phyloP scores from a whole-genome alignment of 2,797 vertebrate genomes.

The Urocyon cinereoargenteus region DNA sequence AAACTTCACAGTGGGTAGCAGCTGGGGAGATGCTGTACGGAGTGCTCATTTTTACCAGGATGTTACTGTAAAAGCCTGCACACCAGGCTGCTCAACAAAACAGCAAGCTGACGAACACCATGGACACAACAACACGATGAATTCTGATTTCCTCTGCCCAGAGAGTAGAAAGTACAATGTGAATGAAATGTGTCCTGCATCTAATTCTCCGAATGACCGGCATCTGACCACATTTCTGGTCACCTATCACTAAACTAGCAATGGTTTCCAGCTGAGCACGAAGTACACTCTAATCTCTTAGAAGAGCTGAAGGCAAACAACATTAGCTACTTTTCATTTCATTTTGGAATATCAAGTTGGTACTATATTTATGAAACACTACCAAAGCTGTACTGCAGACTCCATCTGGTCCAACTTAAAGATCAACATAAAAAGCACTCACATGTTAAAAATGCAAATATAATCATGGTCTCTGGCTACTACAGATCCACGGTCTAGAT shows the following conservation, averaged over 20 bases:
- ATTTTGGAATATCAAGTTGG: neutral
- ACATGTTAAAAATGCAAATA: conserved; percentile 51
- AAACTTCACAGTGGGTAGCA: conserved; percentile 8
- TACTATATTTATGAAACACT: neutral
- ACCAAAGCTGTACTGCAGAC: neutral
- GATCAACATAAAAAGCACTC: conserved; percentile 39
- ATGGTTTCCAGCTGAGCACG: neutral
- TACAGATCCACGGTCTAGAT: neutral
- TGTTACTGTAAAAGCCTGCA: neutral
- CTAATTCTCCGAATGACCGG: neutral
- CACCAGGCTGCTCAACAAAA: neutral
- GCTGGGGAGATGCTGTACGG: neutral
- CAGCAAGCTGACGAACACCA: neutral
- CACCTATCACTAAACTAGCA: neutral
- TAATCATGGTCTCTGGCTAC: conserved; percentile 16
- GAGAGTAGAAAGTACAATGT: neutral
- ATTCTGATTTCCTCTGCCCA: conserved; percentile 21
- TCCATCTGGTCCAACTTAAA: conserved; percentile 44
- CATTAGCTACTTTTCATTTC: neutral
- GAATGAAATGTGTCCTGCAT: neutral
- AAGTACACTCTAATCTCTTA: neutral
- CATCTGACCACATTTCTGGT: neutral
- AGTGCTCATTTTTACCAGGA: conserved; percentile 15
- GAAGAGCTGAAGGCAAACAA: neutral
- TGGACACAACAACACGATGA: neutral